Conservation (phyloP, 2,888 invertebrate species). For the Pilophorus perplexus region DNA sequence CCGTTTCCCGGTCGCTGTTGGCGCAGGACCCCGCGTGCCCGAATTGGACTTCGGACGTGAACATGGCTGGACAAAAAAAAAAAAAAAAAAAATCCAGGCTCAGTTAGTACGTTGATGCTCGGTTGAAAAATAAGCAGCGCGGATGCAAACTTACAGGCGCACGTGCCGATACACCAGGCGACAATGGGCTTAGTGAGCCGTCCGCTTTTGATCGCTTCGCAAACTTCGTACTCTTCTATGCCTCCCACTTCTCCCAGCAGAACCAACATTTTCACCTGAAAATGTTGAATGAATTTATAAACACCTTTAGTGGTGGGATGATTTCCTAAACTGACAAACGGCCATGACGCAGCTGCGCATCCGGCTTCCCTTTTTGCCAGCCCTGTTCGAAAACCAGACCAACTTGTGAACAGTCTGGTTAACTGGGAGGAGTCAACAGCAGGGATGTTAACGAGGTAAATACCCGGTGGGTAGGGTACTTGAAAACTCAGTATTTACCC, state of each 20-base stretch:
- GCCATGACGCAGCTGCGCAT: too few species aligned
- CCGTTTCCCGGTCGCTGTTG: slow-evolving; percentile 89
- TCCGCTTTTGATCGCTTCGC: slow-evolving; percentile 75
- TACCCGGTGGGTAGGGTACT: too few species aligned
- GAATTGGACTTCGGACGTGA: slow-evolving; percentile 89
- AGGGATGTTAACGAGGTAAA: too few species aligned
- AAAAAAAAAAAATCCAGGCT: not conserved
- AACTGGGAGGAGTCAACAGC: too few species aligned
- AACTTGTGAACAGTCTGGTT: too few species aligned
- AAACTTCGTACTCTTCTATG: slow-evolving; percentile 95
- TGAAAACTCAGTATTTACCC: too few species aligned
- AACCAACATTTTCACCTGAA: slow-evolving; percentile 85
- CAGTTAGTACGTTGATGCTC: not conserved
- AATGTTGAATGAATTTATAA: too few species aligned
- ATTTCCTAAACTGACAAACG: too few species aligned
- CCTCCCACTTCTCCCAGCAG: slow-evolving; percentile 98
- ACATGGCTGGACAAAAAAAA: slow-evolving; percentile 62
- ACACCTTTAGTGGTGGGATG: too few species aligned
- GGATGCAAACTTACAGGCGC: slow-evolving; percentile 65
- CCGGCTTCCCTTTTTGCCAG: too few species aligned
- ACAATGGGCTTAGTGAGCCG: slow-evolving; percentile 89
- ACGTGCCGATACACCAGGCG: slow-evolving; percentile 98
- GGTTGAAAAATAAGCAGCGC: too few species aligned
- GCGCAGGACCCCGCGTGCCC: slow-evolving; percentile 99
- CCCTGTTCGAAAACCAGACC: too few species aligned